phyloP scores from a whole-genome alignment of 2,888 invertebrate genomes.

The Cosmorhoe ocellata region DNA sequence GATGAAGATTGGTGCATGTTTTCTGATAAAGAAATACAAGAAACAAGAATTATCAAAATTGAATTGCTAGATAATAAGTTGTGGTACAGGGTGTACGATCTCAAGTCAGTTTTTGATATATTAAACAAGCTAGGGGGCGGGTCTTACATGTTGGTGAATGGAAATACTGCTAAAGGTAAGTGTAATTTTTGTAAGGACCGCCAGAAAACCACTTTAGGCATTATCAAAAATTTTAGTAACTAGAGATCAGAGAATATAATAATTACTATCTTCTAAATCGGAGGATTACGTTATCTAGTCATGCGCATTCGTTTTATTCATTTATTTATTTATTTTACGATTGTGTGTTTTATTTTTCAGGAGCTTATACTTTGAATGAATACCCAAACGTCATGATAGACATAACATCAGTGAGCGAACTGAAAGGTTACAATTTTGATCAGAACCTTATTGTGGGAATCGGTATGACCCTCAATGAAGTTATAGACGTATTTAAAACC shows the following conservation, averaged over 20 bases:
- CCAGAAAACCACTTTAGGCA: too few species aligned
- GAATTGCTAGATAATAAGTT: slow-evolving; percentile 53
- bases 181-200: too few species aligned
- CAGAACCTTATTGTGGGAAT: slow-evolving; percentile 66
- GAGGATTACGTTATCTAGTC: too few species aligned
- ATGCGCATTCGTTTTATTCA: too few species aligned
- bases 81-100: slow-evolving; percentile 79
- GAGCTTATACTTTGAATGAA: slow-evolving; percentile 59
- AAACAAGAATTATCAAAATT: slow-evolving; percentile 50
- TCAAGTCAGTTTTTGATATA: slow-evolving; percentile 77
- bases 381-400: slow-evolving; percentile 63
- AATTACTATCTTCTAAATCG: too few species aligned
- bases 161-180: slow-evolving; percentile 87
- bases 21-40: slow-evolving; percentile 17
- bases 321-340: too few species aligned
- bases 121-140: slow-evolving; percentile 64
- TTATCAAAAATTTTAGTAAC: too few species aligned
- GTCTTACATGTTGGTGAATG: slow-evolving; percentile 85
- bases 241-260: too few species aligned
- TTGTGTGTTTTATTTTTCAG: too few species aligned
- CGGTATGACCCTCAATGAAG: slow-evolving; percentile 60
- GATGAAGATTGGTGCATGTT: slow-evolving; percentile 33
- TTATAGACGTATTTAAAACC: slow-evolving; percentile 66
- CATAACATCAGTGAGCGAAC: slow-evolving; percentile 57
- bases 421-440: slow-evolving; percentile 54